Evolutionary conservation across 2,797 vertebrate species (phyloP).

Genomic region (Poeciliopsis gracilis): DNA sequence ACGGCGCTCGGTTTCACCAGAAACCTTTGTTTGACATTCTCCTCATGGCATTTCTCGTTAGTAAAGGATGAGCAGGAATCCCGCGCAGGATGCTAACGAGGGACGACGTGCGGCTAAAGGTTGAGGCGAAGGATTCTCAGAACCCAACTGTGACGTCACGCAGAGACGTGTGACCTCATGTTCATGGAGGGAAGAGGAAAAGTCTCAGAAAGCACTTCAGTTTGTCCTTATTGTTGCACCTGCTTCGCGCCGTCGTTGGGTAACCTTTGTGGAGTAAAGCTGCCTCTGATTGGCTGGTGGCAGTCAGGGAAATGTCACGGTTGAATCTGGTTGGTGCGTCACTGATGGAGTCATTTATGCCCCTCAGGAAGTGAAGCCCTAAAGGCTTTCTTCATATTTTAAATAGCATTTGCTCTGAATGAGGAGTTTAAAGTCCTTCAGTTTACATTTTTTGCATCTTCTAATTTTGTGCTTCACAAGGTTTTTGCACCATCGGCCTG

Average conservation of each 20-base stretch:
- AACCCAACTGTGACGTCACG: conserved; percentile 1
- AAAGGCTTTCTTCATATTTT: neutral
- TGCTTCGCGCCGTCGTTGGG: neutral
- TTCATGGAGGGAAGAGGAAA: neutral
- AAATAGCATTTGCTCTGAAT: neutral
- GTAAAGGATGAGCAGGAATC: conserved; percentile 3
- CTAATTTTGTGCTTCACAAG: too few species aligned
- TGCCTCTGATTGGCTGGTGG: neutral
- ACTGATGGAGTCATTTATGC: neutral
- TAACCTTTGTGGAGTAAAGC: conserved; percentile 34
- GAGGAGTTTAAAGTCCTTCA: neutral
- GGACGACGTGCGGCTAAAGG: conserved; percentile 18
- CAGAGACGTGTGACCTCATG: neutral
- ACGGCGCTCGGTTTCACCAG: neutral
- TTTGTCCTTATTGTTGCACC: neutral
- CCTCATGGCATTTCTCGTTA: conserved; percentile 36
- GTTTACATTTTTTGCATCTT: neutral
- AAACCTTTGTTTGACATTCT: conserved; percentile 48
- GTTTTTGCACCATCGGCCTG: neutral
- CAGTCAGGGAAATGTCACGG: neutral
- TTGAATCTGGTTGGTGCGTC: neutral
- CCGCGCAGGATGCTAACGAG: neutral
- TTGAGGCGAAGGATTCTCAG: conserved; percentile 9
- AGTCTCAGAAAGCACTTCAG: neutral
- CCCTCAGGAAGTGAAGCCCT: neutral